Evolutionary conservation across 2,888 invertebrate genomes (phyloP).

Genomic region (Pheosia tremula): DNA sequence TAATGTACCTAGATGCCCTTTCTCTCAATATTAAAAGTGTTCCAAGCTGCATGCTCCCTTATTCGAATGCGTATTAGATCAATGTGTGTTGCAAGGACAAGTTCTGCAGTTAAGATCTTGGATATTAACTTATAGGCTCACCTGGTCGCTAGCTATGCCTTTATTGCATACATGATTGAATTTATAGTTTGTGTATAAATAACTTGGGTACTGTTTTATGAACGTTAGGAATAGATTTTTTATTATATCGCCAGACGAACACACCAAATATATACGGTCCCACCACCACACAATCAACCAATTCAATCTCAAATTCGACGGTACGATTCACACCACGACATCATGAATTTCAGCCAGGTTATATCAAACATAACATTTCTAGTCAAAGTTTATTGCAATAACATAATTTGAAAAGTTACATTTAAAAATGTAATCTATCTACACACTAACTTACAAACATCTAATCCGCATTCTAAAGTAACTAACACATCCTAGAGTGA

Average conservation of each 20-base stretch:
- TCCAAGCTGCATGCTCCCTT: conserved; percentile 23
- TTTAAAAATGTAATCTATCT: background rate
- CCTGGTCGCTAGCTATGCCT: background rate
- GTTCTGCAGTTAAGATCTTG: conserved; percentile 38
- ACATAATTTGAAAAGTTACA: background rate
- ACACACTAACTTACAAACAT: background rate
- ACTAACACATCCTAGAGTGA: too few relatives aligned
- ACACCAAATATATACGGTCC: too few relatives aligned
- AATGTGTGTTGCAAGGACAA: conserved; percentile 54
- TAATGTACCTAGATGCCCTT: too few relatives aligned
- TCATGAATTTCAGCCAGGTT: too few relatives aligned
- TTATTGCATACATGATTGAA: background rate
- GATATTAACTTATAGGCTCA: conserved; percentile 17
- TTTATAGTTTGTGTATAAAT: background rate
- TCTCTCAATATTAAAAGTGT: background rate
- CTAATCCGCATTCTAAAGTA: background rate
- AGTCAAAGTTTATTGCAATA: background rate
- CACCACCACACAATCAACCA: too few relatives aligned
- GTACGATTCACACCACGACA: too few relatives aligned
- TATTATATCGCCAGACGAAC: too few relatives aligned
- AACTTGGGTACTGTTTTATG: background rate
- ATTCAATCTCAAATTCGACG: too few relatives aligned
- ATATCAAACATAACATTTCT: too few relatives aligned
- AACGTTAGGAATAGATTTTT: background rate
- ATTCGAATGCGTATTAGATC: conserved; percentile 37